phyloP scores from a whole-genome alignment of 2,113 vertebrate species.

The Campylomormyrus tamandua region DNA sequence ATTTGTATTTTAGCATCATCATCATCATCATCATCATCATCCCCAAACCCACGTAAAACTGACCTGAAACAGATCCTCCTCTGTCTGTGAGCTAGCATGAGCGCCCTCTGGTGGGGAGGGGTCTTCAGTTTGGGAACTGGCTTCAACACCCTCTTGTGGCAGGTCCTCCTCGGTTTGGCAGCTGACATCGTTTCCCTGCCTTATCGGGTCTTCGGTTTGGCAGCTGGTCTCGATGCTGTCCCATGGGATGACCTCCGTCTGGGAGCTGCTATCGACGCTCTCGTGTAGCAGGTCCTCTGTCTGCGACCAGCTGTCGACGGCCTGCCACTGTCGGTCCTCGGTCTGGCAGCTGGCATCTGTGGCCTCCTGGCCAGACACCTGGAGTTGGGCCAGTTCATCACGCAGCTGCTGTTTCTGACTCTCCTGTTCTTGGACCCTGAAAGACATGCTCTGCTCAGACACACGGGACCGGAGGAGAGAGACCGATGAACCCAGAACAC shows the following conservation, averaged over 20 bases:
- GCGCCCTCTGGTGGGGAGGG: not conserved
- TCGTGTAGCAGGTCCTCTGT: slow-evolving; percentile 42
- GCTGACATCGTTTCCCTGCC: slow-evolving; percentile 35
- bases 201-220: slow-evolving; percentile 31
- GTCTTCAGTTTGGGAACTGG: not conserved
- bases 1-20: not conserved
- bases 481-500: not conserved
- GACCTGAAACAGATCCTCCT: slow-evolving; percentile 18
- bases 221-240: slow-evolving; percentile 27
- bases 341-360: slow-evolving; percentile 62
- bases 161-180: slow-evolving; percentile 10
- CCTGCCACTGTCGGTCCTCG: slow-evolving; percentile 46
- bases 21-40: not conserved
- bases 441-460: slow-evolving; percentile 14
- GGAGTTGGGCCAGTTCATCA: slow-evolving; percentile 60
- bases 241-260: slow-evolving; percentile 52
- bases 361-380: slow-evolving; percentile 47
- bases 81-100: slow-evolving; percentile 33
- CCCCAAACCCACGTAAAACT: not conserved
- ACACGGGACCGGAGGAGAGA: not conserved
- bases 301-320: slow-evolving; percentile 4
- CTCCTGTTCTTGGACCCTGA: slow-evolving; percentile 67
- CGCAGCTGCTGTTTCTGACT: slow-evolving; percentile 59
- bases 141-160: not conserved
- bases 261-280: slow-evolving; percentile 40